phyloP scores from a whole-genome alignment of 2,888 invertebrate genomes.

The Chrysolina oricalcia region DNA sequence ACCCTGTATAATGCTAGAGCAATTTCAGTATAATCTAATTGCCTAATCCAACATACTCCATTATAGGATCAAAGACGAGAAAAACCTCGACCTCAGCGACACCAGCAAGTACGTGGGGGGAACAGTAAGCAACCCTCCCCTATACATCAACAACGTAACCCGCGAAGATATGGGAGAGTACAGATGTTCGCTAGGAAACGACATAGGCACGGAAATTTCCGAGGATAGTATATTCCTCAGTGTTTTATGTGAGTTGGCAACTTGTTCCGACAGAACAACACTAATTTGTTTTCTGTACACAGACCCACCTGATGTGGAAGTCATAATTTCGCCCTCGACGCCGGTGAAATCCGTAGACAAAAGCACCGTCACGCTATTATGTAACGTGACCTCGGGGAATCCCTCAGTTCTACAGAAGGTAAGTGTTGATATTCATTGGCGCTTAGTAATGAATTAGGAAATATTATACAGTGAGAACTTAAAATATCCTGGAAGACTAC shows the following conservation, averaged over 20 bases:
- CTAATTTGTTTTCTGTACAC: slow-evolving; percentile 59
- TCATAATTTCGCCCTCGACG: slow-evolving; percentile 83
- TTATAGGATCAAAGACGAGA: slow-evolving; percentile 82
- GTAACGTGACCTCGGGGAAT: slow-evolving; percentile 87
- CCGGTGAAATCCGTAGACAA: slow-evolving; percentile 87
- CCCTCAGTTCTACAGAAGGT: slow-evolving; percentile 83
- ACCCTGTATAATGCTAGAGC: too few relatives aligned
- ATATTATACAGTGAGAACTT: too few relatives aligned
- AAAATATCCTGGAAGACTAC: too few relatives aligned
- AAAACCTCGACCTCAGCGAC: slow-evolving; percentile 75
- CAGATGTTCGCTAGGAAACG: slow-evolving; percentile 86
- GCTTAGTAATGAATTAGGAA: too few relatives aligned
- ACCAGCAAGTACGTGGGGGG: slow-evolving; percentile 84
- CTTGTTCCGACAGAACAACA: background rate
- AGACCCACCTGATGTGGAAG: slow-evolving; percentile 87
- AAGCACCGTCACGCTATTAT: slow-evolving; percentile 86
- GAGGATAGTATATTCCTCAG: slow-evolving; percentile 84
- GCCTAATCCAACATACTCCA: background rate
- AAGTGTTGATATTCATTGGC: slow-evolving; percentile 3
- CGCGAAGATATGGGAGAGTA: slow-evolving; percentile 90
- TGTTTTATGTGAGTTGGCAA: slow-evolving; percentile 81
- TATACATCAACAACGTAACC: slow-evolving; percentile 84
- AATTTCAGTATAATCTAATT: background rate
- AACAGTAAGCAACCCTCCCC: slow-evolving; percentile 81
- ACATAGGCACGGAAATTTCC: slow-evolving; percentile 84